Evolutionary conservation across 2,888 invertebrate species (phyloP).

Genomic region (Drosophila barbarae): DNA sequence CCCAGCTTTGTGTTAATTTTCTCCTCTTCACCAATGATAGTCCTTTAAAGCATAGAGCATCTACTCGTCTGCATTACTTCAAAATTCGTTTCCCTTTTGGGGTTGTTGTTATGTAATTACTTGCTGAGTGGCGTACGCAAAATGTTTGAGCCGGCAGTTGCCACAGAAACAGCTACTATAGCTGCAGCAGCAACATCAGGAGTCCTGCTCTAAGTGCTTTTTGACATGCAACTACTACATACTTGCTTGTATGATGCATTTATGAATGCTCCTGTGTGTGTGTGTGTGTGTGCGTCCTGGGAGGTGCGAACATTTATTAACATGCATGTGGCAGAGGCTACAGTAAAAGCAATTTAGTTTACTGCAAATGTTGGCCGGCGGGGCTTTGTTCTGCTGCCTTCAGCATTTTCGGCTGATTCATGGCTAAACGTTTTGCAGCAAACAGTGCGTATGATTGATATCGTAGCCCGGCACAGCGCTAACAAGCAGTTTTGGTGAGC

Average conservation of each 20-base stretch:
- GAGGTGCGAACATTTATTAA: constrained; percentile 73
- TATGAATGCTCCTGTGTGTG: constrained; percentile 30
- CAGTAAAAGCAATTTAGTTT: constrained; percentile 71
- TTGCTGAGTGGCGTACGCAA: constrained; percentile 68
- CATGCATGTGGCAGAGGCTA: constrained; percentile 50
- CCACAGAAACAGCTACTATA: constrained; percentile 50
- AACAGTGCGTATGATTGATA: constrained; percentile 72
- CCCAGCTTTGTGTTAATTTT: no score
- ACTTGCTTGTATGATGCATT: constrained; percentile 17
- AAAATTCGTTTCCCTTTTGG: constrained; percentile 28
- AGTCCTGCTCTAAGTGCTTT: constrained; percentile 63
- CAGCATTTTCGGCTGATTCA: constrained; percentile 67
- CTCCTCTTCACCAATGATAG: not conserved
- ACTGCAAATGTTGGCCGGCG: constrained; percentile 45
- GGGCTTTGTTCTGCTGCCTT: constrained; percentile 38
- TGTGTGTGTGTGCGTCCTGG: constrained; percentile 3
- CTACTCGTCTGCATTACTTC: constrained; percentile 10
- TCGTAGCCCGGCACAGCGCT: constrained; percentile 44
- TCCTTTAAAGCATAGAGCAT: not conserved
- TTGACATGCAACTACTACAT: constrained; percentile 59
- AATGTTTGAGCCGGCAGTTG: constrained; percentile 63
- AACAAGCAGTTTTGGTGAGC: constrained; percentile 18
- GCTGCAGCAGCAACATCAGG: constrained; percentile 10
- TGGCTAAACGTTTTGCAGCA: constrained; percentile 61
- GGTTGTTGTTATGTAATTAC: constrained; percentile 66